Conservation (phyloP, 2,797 vertebrate genomes). For the Knipowitschia caucasica region DNA sequence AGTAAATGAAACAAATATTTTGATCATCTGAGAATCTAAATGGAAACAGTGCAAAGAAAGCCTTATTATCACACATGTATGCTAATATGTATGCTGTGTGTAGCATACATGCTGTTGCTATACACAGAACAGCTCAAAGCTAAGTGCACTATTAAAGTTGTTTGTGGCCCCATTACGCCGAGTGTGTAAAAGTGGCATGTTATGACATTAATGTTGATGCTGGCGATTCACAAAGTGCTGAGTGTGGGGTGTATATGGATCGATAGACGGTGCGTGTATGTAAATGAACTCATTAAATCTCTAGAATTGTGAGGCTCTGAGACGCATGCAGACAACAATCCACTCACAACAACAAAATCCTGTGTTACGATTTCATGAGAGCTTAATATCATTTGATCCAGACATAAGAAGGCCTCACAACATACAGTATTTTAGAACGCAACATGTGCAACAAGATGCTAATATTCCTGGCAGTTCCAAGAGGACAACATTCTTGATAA, state of each 20-base stretch:
- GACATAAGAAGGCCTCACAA: slow-evolving; percentile 15
- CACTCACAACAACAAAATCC: background rate
- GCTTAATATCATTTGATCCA: slow-evolving; percentile 25
- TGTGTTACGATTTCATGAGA: slow-evolving; percentile 14
- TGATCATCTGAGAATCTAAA: background rate
- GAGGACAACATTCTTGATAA: slow-evolving; percentile 40
- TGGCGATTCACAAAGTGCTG: slow-evolving; percentile 63
- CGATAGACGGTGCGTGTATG: slow-evolving; percentile 60
- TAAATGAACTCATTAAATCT: slow-evolving; percentile 67
- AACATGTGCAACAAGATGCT: slow-evolving; percentile 23
- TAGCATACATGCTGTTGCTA: slow-evolving; percentile 16
- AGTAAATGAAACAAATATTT: slow-evolving; percentile 4
- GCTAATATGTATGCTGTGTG: background rate
- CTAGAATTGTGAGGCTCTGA: slow-evolving; percentile 30
- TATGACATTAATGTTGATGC: slow-evolving; percentile 66
- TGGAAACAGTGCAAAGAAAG: background rate
- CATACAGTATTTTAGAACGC: slow-evolving; percentile 32
- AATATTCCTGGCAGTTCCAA: slow-evolving; percentile 29
- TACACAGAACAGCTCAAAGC: slow-evolving; percentile 33
- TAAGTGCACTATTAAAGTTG: slow-evolving; percentile 55
- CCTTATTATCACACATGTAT: background rate
- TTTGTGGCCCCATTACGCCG: slow-evolving; percentile 46
- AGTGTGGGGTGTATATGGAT: slow-evolving; percentile 50
- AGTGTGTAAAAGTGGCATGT: slow-evolving; percentile 55
- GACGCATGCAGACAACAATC: background rate